phyloP scores from a whole-genome alignment of 2,888 invertebrate genomes.

The Metalampra italica region DNA sequence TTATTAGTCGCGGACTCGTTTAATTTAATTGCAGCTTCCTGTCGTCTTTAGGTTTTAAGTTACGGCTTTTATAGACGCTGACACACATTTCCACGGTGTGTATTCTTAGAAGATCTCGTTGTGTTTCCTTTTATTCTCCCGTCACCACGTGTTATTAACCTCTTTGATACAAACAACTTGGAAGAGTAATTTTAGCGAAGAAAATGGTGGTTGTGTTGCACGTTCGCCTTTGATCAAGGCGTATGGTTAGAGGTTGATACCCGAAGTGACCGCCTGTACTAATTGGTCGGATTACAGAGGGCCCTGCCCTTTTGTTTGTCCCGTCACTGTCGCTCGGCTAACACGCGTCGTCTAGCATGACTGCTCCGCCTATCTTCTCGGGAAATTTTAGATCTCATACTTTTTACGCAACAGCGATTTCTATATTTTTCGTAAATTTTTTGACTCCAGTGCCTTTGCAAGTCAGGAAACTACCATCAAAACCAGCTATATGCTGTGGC shows the following conservation, averaged over 20 bases:
- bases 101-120: slow-evolving; percentile 49
- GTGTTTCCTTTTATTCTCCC: slow-evolving; percentile 22
- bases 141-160: slow-evolving; percentile 54
- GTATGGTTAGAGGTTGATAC: slow-evolving; percentile 36
- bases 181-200: slow-evolving; percentile 49
- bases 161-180: slow-evolving; percentile 39
- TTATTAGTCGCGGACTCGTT: slow-evolving; percentile 43
- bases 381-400: slow-evolving; percentile 14
- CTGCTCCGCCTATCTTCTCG: slow-evolving; percentile 15
- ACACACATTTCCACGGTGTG: slow-evolving; percentile 44
- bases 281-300: slow-evolving; percentile 63
- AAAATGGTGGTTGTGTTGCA: slow-evolving; percentile 60
- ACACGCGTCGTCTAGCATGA: slow-evolving; percentile 18
- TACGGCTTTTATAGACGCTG: slow-evolving; percentile 46
- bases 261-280: slow-evolving; percentile 56
- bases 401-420: neutral
- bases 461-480: no score
- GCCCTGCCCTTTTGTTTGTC: slow-evolving; percentile 26
- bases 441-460: no score
- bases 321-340: slow-evolving; percentile 26
- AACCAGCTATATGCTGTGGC: no score
- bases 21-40: slow-evolving; percentile 53
- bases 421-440: neutral
- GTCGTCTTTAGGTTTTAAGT: slow-evolving; percentile 39
- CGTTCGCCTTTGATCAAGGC: slow-evolving; percentile 58